Percentiles rank a stretch among this genome's conserved stretches.
Evolutionary conservation across 2,888 invertebrate genomes (phyloP).

Genomic region (Eupithecia tripunctaria): DNA sequence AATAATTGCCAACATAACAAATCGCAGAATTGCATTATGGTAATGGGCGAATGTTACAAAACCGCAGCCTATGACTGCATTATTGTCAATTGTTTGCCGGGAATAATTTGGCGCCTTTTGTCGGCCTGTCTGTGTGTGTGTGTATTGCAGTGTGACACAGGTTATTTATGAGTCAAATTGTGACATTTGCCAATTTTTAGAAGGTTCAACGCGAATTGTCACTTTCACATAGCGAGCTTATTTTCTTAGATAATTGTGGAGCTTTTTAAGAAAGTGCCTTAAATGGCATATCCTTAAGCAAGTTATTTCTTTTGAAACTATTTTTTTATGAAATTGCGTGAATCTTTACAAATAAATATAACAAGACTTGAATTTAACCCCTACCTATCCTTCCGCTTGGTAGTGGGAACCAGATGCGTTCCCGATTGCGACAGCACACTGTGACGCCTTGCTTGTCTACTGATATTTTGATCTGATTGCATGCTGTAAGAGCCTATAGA

Average conservation of each 20-base stretch:
- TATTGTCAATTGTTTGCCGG: conserved; percentile 30
- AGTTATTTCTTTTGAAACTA: too few relatives aligned
- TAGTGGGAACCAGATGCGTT: neutral
- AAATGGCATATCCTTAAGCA: too few relatives aligned
- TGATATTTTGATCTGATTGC: neutral
- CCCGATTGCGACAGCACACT: neutral
- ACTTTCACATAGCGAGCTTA: neutral
- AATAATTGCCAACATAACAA: conserved; percentile 12
- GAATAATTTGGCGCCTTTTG: conserved; percentile 32
- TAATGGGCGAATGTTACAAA: conserved; percentile 27
- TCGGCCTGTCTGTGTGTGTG: conserved; percentile 26
- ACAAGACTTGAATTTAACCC: neutral
- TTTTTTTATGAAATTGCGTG: neutral
- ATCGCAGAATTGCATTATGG: conserved; percentile 12
- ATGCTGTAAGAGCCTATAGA: neutral
- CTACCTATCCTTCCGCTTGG: neutral
- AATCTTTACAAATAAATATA: neutral
- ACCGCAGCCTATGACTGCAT: conserved; percentile 41
- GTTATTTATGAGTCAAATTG: conserved; percentile 30
- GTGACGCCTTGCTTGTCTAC: neutral
- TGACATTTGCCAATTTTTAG: conserved; percentile 20
- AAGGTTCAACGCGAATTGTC: neutral
- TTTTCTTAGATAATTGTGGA: neutral
- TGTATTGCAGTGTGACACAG: conserved; percentile 18
- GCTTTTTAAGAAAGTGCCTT: too few relatives aligned